Base-by-base conservation (phyloP, 2,797 vertebrate species). In the Enteromius fasciolatus region DNA sequence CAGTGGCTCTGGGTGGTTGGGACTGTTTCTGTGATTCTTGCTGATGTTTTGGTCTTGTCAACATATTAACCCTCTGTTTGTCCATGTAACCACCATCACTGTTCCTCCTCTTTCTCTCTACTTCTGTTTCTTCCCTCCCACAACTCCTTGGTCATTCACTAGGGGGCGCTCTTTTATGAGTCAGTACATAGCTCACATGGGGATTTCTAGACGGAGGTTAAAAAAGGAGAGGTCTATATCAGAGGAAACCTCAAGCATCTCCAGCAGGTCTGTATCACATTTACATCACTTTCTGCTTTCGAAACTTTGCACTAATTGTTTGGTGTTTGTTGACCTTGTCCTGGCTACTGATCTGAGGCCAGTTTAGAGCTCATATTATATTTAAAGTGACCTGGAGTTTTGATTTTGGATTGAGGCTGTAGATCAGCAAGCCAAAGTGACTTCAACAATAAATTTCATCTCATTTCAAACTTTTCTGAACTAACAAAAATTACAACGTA, bases 111-210 rank as follows among this genome's bases (percentile, higher is more conserved):
- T 83, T 73, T 84, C 76, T 86, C 50, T 72, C 81, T 76, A 63
- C 41, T 74, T 85, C 31, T 12, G 39, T 79, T 23, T 87, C 63
- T 80, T 59, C 33, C 64, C 61, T 64, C 79, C 86, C 83, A 87
- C 87, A 75, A 69, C 76, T 88, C 83, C 79, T 85, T 82, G 86
- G 88, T 81, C 76, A 86, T 89, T 67, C 87, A 89, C 84, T 84
- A 92, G 90, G 88, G 89, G 86, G 57, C 89, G 86, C 63, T 88
- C 87, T 86, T 92, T 90, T 88, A 79, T 89, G 89, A 90, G 90
- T 87, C 88, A 92, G 63, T 91, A 89, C 90, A 87, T 91, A 87
- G 87, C 90, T 80, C 84, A 88, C 89, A 86, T 90, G 90, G 90
- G 88, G 85, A 88, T 90, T 87, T 89, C 88, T 89, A 88, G 89